phyloP scores from a whole-genome alignment of 2,888 invertebrate genomes.

The Eupithecia subfuscata region DNA sequence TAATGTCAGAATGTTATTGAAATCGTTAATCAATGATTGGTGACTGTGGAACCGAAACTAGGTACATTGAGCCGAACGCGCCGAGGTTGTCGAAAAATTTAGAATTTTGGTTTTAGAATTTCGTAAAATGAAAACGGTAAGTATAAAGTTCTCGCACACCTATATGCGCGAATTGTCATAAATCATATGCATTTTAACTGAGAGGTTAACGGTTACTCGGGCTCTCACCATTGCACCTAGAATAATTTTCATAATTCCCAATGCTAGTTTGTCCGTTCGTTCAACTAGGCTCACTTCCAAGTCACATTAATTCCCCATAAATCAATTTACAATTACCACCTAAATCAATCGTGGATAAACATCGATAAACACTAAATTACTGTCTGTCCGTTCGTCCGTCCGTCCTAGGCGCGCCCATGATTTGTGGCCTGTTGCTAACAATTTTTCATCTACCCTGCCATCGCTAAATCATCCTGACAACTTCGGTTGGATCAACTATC shows the following conservation, averaged over 20 bases:
- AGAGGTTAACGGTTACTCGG: neutral
- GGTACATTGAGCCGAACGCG: too few species aligned
- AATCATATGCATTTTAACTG: neutral
- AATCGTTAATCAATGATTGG: too few species aligned
- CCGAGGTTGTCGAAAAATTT: too few species aligned
- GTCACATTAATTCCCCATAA: constrained; percentile 20
- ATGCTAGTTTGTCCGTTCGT: neutral
- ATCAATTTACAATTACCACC: constrained; percentile 34
- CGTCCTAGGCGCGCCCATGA: constrained; percentile 57
- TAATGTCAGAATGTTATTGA: too few species aligned
- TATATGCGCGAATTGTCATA: constrained; percentile 36
- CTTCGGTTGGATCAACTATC: constrained; percentile 40
- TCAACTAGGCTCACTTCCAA: neutral
- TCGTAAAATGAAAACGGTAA: too few species aligned
- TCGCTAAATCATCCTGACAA: constrained; percentile 63
- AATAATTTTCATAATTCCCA: neutral
- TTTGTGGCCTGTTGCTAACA: constrained; percentile 57
- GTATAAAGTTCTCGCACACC: too few species aligned
- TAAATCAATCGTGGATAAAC: constrained; percentile 47
- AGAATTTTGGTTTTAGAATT: too few species aligned
- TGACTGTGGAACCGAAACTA: too few species aligned
- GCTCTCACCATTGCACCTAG: neutral
- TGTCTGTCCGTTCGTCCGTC: constrained; percentile 50
- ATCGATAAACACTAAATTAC: constrained; percentile 57
- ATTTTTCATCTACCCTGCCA: constrained; percentile 62